These are phyloP conservation scores for Hemithea aestivaria DNA, from an alignment of 2,888 invertebrate species.

Conservation along the genomic window DNA sequence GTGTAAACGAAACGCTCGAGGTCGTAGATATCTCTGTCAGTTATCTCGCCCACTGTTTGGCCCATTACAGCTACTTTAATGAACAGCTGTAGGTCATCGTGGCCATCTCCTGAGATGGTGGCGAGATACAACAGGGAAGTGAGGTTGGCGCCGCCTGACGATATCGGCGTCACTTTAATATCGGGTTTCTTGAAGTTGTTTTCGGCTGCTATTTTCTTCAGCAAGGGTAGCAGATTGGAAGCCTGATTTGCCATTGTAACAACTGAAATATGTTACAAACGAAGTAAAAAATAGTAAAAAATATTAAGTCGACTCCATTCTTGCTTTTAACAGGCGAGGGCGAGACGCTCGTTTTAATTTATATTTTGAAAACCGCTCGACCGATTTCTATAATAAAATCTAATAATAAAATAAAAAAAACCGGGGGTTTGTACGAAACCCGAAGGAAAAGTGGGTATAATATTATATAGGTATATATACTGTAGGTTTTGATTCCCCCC, in stretches of 20 bases:
- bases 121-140: slow-evolving; percentile 41
- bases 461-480: too few species aligned
- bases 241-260: slow-evolving; percentile 38
- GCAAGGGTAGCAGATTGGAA: slow-evolving; percentile 25
- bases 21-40: slow-evolving; percentile 14
- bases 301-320: too few species aligned
- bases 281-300: too few species aligned
- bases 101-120: slow-evolving; percentile 29
- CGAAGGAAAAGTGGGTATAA: too few species aligned
- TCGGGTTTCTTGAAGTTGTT: slow-evolving; percentile 31
- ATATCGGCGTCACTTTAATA: slow-evolving; percentile 33
- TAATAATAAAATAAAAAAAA: too few species aligned
- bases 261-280: too few species aligned
- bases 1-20: slow-evolving; percentile 27
- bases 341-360: too few species aligned
- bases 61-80: slow-evolving; percentile 42
- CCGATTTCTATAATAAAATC: too few species aligned
- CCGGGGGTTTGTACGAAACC: too few species aligned
- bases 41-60: slow-evolving; percentile 12
- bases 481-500: too few species aligned
- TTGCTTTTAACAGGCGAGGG: too few species aligned
- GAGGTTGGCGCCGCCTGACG: slow-evolving; percentile 48
- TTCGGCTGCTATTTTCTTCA: slow-evolving; percentile 36
- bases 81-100: slow-evolving; percentile 41
- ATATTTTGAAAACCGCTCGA: too few species aligned